Evolutionary conservation across 2,888 invertebrate genomes (phyloP).

Genomic region (Aleiodes alternator): DNA sequence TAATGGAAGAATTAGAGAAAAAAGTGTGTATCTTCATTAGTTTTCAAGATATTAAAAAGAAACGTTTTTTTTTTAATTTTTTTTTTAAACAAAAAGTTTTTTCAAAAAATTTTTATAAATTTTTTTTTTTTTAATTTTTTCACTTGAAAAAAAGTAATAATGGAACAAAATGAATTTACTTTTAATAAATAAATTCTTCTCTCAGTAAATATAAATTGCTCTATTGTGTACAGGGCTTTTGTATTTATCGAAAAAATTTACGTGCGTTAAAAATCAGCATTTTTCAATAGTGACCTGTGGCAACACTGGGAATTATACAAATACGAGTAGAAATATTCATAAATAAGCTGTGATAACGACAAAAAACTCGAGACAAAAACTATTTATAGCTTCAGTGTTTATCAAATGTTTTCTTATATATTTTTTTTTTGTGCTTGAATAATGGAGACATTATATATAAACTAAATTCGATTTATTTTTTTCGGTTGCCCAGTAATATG

Average conservation of each 20-base stretch:
- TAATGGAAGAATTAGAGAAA: no score
- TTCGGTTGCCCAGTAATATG: slow-evolving; percentile 21
- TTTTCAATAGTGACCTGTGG: neutral
- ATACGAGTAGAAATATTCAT: neutral
- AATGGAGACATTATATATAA: neutral
- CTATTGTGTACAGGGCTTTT: neutral
- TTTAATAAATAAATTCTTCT: no score
- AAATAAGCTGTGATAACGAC: slow-evolving; percentile 11
- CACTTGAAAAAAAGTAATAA: no score
- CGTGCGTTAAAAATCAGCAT: neutral
- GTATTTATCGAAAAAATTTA: neutral
- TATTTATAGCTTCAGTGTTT: slow-evolving; percentile 15
- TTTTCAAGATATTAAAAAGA: no score
- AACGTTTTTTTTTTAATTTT: no score
- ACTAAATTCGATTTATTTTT: slow-evolving; percentile 9
- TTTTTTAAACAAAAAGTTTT: no score
- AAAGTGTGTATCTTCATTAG: no score
- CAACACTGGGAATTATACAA: no score
- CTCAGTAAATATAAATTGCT: no score
- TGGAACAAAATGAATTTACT: neutral
- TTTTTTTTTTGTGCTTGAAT: slow-evolving; percentile 16
- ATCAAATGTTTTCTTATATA: neutral
- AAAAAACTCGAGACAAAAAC: slow-evolving; percentile 2
- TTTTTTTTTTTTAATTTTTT: no score
- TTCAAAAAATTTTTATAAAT: no score